Conservation (phyloP, 1,140 invertebrate genomes). For the Tetraneura akinire region DNA sequence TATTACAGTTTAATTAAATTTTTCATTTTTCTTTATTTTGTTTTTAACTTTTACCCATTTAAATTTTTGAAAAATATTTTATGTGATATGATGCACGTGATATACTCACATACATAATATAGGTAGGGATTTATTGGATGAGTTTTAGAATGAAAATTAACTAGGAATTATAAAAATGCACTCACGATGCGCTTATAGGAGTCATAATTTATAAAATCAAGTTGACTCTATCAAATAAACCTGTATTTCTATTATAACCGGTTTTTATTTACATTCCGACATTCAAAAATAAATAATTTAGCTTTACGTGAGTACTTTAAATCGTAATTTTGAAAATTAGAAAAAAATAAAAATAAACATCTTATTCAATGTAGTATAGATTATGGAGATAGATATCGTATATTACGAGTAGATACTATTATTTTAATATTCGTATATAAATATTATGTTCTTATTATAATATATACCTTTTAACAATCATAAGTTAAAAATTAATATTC, state of each 20-base stretch:
- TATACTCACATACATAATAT: neutral
- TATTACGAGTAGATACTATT: no score
- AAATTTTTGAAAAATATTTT: neutral
- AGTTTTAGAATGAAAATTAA: neutral
- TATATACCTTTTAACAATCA: no score
- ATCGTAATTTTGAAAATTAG: neutral
- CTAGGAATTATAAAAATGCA: constrained; percentile 31
- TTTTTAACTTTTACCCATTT: no score
- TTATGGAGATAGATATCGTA: no score
- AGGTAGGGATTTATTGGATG: neutral
- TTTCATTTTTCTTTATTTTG: no score
- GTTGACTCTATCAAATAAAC: constrained; percentile 6
- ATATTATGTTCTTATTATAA: no score
- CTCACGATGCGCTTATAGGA: constrained; percentile 7
- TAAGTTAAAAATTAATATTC: no score
- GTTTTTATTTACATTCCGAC: constrained; percentile 21
- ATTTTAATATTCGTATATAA: no score
- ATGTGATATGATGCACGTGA: neutral
- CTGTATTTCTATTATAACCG: constrained; percentile 4
- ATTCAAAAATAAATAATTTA: neutral
- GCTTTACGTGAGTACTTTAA: neutral
- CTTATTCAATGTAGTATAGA: no score
- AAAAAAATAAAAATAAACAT: neutral
- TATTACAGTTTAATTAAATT: no score
- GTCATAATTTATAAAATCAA: neutral